Percentiles rank a stretch among this genome's conserved stretches.
These are phyloP conservation scores for Marmota monax DNA, from an alignment of 2,113 vertebrate genomes.

Conservation along the genomic window DNA sequence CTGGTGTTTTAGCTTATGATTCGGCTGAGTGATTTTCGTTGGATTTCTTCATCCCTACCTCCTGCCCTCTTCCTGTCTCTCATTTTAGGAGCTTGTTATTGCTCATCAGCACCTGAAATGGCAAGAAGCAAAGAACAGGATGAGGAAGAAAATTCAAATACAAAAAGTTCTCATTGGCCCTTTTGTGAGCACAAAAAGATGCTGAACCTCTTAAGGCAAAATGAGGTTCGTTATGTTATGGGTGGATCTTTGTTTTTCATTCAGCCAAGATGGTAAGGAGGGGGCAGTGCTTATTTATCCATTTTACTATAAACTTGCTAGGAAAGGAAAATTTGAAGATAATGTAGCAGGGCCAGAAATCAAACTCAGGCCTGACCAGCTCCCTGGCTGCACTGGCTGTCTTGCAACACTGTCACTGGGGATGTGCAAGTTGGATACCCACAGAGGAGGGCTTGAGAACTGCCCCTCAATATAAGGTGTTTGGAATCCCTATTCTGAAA, in stretches of 20 bases:
- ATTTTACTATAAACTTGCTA: background rate
- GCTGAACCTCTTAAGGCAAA: background rate
- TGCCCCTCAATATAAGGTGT: too few relatives aligned
- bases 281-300: background rate
- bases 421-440: background rate
- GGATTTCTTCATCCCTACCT: background rate
- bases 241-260: constrained; percentile 32
- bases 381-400: background rate
- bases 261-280: background rate
- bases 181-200: background rate
- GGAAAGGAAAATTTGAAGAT: background rate
- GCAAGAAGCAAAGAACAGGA: background rate
- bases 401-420: accelerated
- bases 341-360: background rate
- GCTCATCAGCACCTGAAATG: background rate
- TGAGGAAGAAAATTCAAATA: background rate
- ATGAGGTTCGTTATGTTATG: background rate
- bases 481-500: background rate
- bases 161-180: background rate
- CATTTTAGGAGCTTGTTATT: background rate
- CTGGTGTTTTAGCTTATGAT: background rate
- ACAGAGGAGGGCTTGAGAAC: too few relatives aligned
- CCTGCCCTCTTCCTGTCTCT: background rate
- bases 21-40: background rate
- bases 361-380: background rate